A percentile compares a stretch with the other conserved stretches of the same genome.
Conservation (phyloP, 2,888 invertebrate genomes). For the Parascotia fuliginaria region DNA sequence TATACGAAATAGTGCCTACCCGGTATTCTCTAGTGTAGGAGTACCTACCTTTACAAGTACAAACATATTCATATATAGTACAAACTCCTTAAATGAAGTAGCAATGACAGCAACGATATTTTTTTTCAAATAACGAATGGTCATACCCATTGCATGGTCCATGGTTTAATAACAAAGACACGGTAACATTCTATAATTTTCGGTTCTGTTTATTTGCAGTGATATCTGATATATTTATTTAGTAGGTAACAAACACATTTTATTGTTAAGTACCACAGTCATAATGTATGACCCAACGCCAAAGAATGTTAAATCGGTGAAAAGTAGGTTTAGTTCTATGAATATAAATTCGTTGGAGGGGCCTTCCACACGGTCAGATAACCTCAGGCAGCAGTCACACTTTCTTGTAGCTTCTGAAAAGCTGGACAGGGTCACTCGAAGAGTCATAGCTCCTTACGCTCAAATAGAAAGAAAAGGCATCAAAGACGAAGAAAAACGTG, state of each 20-base stretch:
- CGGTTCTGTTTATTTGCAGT: not conserved
- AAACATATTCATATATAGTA: too few relatives aligned
- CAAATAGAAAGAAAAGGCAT: conserved; percentile 75
- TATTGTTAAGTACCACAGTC: conserved; percentile 9
- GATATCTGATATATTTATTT: not conserved
- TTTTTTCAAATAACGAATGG: conserved; percentile 24
- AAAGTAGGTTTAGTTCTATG: conserved; percentile 56
- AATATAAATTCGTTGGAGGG: conserved; percentile 39
- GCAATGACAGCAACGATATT: not conserved
- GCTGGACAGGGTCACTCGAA: conserved; percentile 81
- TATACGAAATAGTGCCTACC: too few relatives aligned
- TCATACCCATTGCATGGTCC: too few relatives aligned
- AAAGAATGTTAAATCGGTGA: conserved; percentile 56
- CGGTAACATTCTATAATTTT: too few relatives aligned
- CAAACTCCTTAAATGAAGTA: not conserved
- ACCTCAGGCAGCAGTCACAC: conserved; percentile 57
- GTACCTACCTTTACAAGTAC: too few relatives aligned
- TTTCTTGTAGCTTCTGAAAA: conserved; percentile 76
- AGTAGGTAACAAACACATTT: not conserved
- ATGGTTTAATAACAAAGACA: too few relatives aligned
- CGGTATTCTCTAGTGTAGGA: too few relatives aligned
- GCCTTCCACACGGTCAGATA: conserved; percentile 7
- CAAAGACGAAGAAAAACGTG: conserved; percentile 65
- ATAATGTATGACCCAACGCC: conserved; percentile 60
- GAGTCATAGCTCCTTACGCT: conserved; percentile 87